phyloP scores from a whole-genome alignment of 2,797 vertebrate species.

The Halcyon chelicuti region DNA sequence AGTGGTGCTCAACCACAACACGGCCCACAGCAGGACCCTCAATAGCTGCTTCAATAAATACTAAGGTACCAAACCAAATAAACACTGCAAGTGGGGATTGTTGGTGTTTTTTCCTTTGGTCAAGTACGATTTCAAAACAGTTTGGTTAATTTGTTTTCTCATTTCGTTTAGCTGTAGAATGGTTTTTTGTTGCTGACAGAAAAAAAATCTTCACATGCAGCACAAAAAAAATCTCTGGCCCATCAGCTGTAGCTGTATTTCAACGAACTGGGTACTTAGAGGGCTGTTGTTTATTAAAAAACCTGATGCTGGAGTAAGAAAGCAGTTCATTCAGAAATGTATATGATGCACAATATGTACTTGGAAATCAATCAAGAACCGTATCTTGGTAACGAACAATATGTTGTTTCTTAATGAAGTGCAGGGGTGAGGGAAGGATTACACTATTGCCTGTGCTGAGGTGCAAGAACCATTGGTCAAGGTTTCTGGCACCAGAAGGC shows the following conservation, averaged over 20 bases:
- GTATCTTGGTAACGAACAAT: background rate
- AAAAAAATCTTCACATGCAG: background rate
- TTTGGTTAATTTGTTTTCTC: background rate
- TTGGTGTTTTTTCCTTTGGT: background rate
- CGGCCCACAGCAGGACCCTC: background rate
- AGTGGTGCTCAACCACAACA: accelerated
- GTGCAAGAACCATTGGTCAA: background rate
- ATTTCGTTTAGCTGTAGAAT: background rate
- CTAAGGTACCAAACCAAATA: background rate
- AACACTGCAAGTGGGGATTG: background rate
- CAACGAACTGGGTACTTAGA: background rate
- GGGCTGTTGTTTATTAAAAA: background rate
- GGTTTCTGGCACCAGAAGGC: background rate
- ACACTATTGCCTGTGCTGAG: accelerated
- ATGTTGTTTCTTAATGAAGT: background rate
- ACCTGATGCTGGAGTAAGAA: background rate
- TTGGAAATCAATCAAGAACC: background rate
- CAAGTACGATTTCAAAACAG: background rate
- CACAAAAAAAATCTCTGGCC: background rate
- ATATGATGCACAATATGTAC: background rate
- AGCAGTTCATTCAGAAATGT: background rate
- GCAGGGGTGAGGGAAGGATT: background rate
- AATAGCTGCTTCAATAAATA: background rate
- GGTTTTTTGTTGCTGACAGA: background rate
- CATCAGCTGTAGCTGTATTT: background rate